A percentile compares a stretch with the other conserved stretches of the same genome.
Conservation (phyloP, 37 sponge, comb jelly and placozoan species). For the Ianthella basta region DNA sequence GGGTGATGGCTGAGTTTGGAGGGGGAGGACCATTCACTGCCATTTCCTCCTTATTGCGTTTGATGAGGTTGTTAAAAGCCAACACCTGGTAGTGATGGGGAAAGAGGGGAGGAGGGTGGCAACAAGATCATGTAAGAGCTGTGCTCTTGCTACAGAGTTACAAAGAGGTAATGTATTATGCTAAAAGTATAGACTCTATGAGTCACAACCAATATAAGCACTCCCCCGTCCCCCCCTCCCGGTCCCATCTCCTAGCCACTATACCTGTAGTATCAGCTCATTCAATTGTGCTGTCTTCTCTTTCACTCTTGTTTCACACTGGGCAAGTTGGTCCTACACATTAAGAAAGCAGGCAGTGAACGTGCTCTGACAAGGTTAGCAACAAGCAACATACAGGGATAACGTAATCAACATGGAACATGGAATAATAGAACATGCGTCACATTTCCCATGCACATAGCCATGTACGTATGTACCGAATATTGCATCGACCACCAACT, state of each 20-base stretch:
- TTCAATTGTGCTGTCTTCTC: conserved; percentile 71
- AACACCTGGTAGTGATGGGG: conserved; percentile 54
- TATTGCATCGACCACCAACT: too few relatives aligned
- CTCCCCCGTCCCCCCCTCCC: too few relatives aligned
- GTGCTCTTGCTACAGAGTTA: too few relatives aligned
- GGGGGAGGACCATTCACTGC: conserved; percentile 58
- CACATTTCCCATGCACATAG: background rate
- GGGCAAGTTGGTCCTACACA: conserved; percentile 71
- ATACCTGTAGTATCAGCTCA: conserved; percentile 80
- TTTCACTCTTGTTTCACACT: conserved; percentile 66
- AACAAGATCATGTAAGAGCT: background rate
- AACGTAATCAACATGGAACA: too few relatives aligned
- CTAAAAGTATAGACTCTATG: too few relatives aligned
- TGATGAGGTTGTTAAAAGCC: conserved; percentile 84
- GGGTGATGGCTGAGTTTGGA: conserved; percentile 83
- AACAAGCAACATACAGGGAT: too few relatives aligned
- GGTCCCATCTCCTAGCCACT: background rate
- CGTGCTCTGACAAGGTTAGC: too few relatives aligned
- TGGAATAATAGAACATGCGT: background rate
- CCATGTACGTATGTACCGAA: background rate
- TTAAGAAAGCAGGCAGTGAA: background rate
- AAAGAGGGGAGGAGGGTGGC: background rate
- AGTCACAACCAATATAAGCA: too few relatives aligned
- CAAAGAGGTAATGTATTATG: too few relatives aligned
- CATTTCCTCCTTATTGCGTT: conserved; percentile 81